Conservation (phyloP, 2,888 invertebrate species). For the Metacarcinus magister region DNA sequence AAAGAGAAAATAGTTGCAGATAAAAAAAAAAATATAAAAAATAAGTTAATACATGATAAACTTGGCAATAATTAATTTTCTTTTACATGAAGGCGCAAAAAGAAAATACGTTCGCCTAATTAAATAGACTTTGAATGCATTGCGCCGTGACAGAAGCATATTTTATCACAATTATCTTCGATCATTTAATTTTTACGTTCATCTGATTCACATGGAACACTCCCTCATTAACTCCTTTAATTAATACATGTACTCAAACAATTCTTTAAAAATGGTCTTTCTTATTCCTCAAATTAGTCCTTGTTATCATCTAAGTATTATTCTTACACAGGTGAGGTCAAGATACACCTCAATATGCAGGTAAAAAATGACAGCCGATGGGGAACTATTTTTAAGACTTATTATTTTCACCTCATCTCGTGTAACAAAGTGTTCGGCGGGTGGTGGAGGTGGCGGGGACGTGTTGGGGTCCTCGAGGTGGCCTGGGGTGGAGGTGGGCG, state of each 20-base stretch:
- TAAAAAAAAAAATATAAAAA: neutral
- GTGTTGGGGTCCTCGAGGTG: neutral
- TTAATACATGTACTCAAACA: neutral
- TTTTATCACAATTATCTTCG: neutral
- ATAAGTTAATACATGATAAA: neutral
- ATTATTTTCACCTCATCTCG: neutral
- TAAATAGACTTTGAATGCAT: neutral
- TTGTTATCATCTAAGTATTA: neutral
- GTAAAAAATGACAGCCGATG: neutral
- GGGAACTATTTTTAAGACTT: neutral
- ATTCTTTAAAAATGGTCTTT: neutral
- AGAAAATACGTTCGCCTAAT: neutral
- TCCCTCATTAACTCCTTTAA: neutral
- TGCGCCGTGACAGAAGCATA: neutral
- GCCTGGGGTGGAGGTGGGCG: neutral
- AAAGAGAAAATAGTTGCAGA: neutral
- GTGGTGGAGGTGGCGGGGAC: neutral
- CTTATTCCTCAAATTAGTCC: neutral
- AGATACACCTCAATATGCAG: neutral
- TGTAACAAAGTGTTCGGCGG: neutral
- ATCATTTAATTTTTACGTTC: neutral
- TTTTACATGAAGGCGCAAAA: neutral
- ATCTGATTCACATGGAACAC: neutral
- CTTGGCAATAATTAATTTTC: neutral
- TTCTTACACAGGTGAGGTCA: neutral